Evolutionary conservation across 2,888 invertebrate genomes (phyloP).

Genomic region (Tachystola acroxantha): DNA sequence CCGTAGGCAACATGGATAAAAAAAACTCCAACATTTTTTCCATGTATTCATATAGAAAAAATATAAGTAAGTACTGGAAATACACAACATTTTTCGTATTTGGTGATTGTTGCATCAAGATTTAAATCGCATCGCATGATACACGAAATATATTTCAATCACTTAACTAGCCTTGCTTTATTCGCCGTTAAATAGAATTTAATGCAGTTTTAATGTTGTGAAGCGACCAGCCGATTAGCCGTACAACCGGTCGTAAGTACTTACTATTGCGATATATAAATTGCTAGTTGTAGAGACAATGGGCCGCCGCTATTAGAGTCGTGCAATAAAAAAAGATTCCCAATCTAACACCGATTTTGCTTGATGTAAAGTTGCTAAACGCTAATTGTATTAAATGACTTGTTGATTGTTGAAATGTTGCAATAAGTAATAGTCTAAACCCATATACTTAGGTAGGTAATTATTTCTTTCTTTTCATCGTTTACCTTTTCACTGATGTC

Average conservation of each 20-base stretch:
- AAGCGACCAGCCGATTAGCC: conserved; percentile 54
- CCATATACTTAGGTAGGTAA: neutral
- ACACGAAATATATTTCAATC: conserved; percentile 53
- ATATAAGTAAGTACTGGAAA: no score
- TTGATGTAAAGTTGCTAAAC: conserved; percentile 36
- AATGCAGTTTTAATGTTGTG: conserved; percentile 69
- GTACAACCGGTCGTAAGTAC: conserved; percentile 39
- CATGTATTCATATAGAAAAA: no score
- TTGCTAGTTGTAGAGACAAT: conserved; percentile 50
- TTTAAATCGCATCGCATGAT: conserved; percentile 38
- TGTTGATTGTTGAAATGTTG: conserved; percentile 27
- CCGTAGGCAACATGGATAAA: conserved; percentile 1
- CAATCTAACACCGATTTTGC: conserved; percentile 38
- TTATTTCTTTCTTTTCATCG: no score
- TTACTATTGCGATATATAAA: conserved; percentile 46
- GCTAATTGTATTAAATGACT: conserved; percentile 19
- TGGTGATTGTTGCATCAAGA: conserved; percentile 19
- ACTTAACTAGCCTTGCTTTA: conserved; percentile 50
- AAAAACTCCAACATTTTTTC: no score
- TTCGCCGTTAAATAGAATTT: conserved; percentile 60
- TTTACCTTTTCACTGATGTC: no score
- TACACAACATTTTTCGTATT: no score
- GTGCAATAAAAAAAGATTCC: conserved; percentile 31
- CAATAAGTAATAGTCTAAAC: neutral
- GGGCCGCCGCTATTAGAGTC: conserved; percentile 32